These are phyloP conservation scores for Malachius bipustulatus DNA, from an alignment of 2,888 invertebrate genomes.

Conservation along the genomic window DNA sequence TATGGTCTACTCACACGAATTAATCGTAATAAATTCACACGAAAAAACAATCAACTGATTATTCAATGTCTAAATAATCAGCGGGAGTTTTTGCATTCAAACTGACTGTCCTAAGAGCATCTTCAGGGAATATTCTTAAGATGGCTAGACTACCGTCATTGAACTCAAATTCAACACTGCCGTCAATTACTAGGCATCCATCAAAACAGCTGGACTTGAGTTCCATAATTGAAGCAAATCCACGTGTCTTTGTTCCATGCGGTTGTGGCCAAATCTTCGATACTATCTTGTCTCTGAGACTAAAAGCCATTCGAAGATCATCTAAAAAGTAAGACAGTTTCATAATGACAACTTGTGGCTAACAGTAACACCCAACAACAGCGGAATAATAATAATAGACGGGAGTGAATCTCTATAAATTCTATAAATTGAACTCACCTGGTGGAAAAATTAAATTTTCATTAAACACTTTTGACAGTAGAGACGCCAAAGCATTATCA, in stretches of 20 bases:
- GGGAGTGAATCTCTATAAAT: too few relatives aligned
- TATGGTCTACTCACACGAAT: too few relatives aligned
- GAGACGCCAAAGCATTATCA: slow-evolving; percentile 32
- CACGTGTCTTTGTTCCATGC: slow-evolving; percentile 61
- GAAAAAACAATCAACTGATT: too few relatives aligned
- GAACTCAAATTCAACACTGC: slow-evolving; percentile 85
- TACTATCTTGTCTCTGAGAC: slow-evolving; percentile 85
- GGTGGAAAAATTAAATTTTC: slow-evolving; percentile 58
- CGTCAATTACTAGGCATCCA: slow-evolving; percentile 87
- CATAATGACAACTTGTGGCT: not conserved
- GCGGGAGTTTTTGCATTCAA: too few relatives aligned
- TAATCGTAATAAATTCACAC: too few relatives aligned
- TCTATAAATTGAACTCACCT: too few relatives aligned
- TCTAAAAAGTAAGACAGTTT: slow-evolving; percentile 38
- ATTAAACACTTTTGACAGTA: slow-evolving; percentile 51
- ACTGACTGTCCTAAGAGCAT: slow-evolving; percentile 70
- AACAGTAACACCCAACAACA: not conserved
- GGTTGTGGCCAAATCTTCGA: slow-evolving; percentile 76
- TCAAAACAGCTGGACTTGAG: slow-evolving; percentile 85
- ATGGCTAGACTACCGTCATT: slow-evolving; percentile 85
- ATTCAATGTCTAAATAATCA: too few relatives aligned
- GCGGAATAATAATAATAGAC: slow-evolving; percentile 1
- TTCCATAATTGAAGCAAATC: slow-evolving; percentile 61
- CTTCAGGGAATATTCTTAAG: slow-evolving; percentile 74
- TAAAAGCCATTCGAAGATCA: slow-evolving; percentile 72